Conservation (phyloP, 2,797 vertebrate species). For the Hydrolagus colliei region DNA sequence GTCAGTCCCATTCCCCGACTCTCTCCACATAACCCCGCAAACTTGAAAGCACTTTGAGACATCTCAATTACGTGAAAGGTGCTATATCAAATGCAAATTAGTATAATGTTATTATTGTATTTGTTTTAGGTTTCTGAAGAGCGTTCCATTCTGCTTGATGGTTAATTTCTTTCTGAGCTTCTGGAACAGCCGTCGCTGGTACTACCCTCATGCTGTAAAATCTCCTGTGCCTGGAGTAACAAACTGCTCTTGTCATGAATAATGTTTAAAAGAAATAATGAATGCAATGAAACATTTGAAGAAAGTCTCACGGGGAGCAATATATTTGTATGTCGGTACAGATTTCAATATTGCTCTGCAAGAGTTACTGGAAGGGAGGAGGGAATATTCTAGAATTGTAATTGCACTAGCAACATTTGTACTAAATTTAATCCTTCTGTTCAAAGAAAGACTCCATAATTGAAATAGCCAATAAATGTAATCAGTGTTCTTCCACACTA, state of each 20-base stretch:
- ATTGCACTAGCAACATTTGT: background rate
- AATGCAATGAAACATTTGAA: slow-evolving; percentile 15
- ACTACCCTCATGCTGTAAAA: background rate
- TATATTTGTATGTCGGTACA: background rate
- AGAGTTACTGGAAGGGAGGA: background rate
- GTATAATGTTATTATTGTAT: no score
- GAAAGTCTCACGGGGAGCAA: background rate
- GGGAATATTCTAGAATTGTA: background rate
- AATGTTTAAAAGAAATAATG: slow-evolving; percentile 21
- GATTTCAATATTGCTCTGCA: background rate
- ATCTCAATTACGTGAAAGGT: no score
- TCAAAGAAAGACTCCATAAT: background rate
- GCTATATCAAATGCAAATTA: no score
- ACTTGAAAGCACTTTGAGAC: no score
- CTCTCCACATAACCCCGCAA: no score
- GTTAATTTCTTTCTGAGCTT: slow-evolving; percentile 9
- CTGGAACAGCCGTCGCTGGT: background rate
- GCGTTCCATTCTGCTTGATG: background rate
- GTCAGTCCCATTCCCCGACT: no score
- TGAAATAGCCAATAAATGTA: background rate
- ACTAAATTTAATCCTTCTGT: background rate
- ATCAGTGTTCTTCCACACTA: no score
- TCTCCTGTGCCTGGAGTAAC: background rate
- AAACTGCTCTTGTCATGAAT: background rate
- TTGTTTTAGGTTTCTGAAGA: background rate